These are phyloP conservation scores for Rhagoletis zephyria DNA, from an alignment of 1,140 invertebrate species.

Conservation along the genomic window DNA sequence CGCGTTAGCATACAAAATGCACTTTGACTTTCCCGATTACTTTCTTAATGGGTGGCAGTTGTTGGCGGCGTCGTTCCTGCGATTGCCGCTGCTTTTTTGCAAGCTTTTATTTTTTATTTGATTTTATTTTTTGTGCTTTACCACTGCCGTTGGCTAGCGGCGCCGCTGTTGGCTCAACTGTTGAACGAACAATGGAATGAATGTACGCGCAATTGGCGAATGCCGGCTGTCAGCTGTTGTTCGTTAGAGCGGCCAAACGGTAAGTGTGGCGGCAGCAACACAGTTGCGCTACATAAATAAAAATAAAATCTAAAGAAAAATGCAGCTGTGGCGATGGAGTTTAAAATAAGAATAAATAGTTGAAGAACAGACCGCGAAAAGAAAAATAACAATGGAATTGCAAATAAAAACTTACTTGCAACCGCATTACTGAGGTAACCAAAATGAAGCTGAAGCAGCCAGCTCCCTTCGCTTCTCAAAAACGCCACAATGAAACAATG, in stretches of 20 bases:
- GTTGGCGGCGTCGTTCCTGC: neutral
- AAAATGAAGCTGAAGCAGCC: neutral
- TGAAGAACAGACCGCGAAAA: neutral
- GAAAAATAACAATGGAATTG: neutral
- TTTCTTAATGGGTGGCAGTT: constrained; percentile 48
- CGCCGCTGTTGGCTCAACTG: neutral
- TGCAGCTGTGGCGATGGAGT: too few species aligned
- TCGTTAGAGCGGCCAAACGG: neutral
- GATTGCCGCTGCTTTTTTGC: too few species aligned
- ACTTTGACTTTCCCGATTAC: constrained; percentile 55
- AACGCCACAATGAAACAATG: neutral
- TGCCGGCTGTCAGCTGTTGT: neutral
- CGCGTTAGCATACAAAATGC: constrained; percentile 46
- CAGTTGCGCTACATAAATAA: neutral
- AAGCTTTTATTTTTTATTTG: too few species aligned
- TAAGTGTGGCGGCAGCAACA: neutral
- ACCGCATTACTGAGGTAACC: constrained; percentile 1
- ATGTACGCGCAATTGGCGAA: neutral
- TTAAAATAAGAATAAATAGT: neutral
- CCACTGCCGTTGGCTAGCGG: neutral
- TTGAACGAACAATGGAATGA: constrained; percentile 11
- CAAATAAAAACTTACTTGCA: constrained; percentile 2
- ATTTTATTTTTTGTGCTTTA: neutral
- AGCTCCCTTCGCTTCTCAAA: neutral
- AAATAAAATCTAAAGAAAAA: neutral